phyloP scores from a whole-genome alignment of 2,888 invertebrate genomes.

The Aradus depressus region DNA sequence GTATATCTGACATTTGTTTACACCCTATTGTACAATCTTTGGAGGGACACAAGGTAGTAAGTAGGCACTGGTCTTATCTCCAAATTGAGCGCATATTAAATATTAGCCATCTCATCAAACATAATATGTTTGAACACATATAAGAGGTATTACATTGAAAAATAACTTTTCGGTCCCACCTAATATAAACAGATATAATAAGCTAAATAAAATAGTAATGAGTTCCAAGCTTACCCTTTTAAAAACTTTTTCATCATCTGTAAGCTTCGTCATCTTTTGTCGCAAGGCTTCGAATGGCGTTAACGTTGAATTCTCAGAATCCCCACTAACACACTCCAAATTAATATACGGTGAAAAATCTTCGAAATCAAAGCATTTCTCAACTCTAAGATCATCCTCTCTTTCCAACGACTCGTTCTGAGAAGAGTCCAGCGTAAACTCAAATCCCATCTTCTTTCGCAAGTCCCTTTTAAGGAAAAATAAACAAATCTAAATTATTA shows the following conservation, averaged over 20 bases:
- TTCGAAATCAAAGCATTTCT: background rate
- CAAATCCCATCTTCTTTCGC: background rate
- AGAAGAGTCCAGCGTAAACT: slow-evolving; percentile 8
- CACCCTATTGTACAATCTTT: no score
- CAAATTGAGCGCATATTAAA: no score
- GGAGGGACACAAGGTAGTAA: no score
- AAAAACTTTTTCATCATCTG: slow-evolving; percentile 5
- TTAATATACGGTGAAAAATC: slow-evolving; percentile 1
- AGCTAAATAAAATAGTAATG: background rate
- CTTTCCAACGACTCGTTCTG: background rate
- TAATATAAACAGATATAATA: background rate
- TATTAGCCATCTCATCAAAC: no score
- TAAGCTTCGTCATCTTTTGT: slow-evolving; percentile 3
- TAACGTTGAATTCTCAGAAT: background rate
- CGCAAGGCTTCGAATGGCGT: slow-evolving; percentile 1
- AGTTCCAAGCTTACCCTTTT: slow-evolving; percentile 8
- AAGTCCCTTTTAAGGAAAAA: background rate
- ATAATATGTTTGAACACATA: no score
- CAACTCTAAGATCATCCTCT: background rate
- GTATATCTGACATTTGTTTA: no score
- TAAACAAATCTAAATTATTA: background rate
- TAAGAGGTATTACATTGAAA: background rate
- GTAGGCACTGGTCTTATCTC: no score
- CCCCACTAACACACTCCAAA: background rate
- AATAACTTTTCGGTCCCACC: background rate